Conservation (phyloP, 1,140 invertebrate species). For the Probaryconus sp. region DNA sequence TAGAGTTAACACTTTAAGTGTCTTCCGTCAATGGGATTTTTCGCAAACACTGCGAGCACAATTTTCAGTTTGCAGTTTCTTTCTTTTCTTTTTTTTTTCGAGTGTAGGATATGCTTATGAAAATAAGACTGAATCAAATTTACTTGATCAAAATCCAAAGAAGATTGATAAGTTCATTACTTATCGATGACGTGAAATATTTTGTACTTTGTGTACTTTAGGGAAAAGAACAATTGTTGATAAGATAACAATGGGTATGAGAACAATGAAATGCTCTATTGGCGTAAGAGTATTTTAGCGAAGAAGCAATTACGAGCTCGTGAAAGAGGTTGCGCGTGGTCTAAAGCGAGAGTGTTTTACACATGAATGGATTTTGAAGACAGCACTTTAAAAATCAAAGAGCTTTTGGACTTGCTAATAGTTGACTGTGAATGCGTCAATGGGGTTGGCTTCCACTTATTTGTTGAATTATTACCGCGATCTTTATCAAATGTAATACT, state of each 20-base stretch:
- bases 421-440: conserved; percentile 24
- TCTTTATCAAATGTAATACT: conserved; percentile 17
- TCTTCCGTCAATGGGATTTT: too few relatives aligned
- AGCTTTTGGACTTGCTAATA: conserved; percentile 22
- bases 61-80: too few relatives aligned
- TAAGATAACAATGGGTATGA: conserved; percentile 28
- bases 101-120: too few relatives aligned
- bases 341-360: conserved; percentile 34
- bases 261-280: conserved; percentile 29
- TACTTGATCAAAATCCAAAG: too few relatives aligned
- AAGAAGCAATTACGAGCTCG: conserved; percentile 36
- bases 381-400: conserved; percentile 30
- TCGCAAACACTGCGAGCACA: too few relatives aligned
- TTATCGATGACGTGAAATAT: background rate
- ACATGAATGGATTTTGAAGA: conserved; percentile 46
- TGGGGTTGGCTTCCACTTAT: conserved; percentile 23
- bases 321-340: conserved; percentile 7
- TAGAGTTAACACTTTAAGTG: too few relatives aligned
- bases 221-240: conserved; percentile 3
- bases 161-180: too few relatives aligned
- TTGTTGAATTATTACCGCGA: conserved; percentile 17
- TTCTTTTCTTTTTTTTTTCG: too few relatives aligned
- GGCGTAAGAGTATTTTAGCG: conserved; percentile 27
- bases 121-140: too few relatives aligned
- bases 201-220: conserved; percentile 6